Evolutionary conservation across 2,113 vertebrate species (phyloP).

Genomic region (Ursus arctos): DNA sequence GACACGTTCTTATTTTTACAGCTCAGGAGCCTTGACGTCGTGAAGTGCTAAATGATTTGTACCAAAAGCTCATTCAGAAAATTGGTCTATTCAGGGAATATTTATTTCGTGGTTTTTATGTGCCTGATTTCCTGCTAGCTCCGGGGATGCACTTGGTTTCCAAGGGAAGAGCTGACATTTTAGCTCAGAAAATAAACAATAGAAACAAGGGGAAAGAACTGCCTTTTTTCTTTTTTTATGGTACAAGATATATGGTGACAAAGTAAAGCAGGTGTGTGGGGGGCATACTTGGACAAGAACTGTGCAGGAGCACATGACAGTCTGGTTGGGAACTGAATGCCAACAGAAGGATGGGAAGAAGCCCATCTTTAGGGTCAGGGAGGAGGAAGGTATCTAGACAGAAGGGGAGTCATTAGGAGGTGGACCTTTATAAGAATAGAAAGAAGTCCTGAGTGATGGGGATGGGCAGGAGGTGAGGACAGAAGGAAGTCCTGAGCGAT

Average conservation of each 20-base stretch:
- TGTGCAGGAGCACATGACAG: rapidly evolving
- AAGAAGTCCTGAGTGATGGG: too few relatives aligned
- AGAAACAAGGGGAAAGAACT: rapidly evolving
- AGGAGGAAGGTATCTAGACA: rapidly evolving
- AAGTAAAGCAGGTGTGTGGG: too few relatives aligned
- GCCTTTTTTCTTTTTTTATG: neutral
- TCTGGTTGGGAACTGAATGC: too few relatives aligned
- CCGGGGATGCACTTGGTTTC: neutral
- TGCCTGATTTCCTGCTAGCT: neutral
- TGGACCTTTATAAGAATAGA: rapidly evolving
- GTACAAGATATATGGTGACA: rapidly evolving
- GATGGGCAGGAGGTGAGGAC: neutral
- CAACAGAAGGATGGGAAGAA: neutral
- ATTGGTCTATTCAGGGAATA: rapidly evolving
- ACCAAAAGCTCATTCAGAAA: neutral
- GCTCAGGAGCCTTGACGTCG: rapidly evolving
- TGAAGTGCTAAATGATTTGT: neutral
- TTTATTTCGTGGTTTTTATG: neutral
- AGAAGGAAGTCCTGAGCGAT: neutral
- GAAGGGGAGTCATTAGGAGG: rapidly evolving
- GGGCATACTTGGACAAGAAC: neutral
- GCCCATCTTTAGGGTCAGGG: rapidly evolving
- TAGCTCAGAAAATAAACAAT: rapidly evolving
- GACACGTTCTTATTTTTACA: neutral
- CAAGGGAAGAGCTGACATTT: neutral